Conservation (phyloP, 2,113 vertebrate genomes). For the Megalops atlanticus region DNA sequence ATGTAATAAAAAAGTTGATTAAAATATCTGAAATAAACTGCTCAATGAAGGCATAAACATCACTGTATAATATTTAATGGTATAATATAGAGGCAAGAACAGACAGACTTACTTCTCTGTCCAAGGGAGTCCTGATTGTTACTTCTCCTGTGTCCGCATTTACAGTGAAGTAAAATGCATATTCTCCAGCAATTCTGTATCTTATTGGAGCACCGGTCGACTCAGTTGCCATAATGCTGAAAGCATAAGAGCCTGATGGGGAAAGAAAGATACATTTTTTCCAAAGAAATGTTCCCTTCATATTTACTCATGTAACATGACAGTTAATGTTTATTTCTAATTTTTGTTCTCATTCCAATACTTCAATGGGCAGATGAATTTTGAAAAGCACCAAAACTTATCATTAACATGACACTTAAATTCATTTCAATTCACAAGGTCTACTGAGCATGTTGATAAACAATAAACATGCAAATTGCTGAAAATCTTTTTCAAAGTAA, state of each 20-base stretch:
- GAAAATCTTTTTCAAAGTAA: neutral
- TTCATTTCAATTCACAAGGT: no score
- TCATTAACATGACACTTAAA: no score
- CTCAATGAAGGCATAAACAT: no score
- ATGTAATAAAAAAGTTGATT: no score
- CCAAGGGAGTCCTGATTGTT: conserved; percentile 32
- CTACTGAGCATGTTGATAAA: no score
- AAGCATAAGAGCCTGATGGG: conserved; percentile 51
- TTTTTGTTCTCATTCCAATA: no score
- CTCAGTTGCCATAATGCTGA: conserved; percentile 65
- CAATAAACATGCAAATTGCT: no score
- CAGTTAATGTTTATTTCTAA: neutral
- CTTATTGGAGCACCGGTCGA: conserved; percentile 18
- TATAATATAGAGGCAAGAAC: no score
- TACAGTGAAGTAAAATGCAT: conserved; percentile 54
- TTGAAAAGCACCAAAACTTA: no score
- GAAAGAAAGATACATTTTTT: neutral
- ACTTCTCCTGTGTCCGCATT: conserved; percentile 30
- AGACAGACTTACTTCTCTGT: conserved; percentile 80
- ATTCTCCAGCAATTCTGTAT: conserved; percentile 44
- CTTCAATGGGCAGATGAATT: no score
- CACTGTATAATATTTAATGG: no score
- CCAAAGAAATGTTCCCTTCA: neutral
- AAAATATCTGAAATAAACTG: no score
- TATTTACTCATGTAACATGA: neutral